phyloP scores from a whole-genome alignment of 2,113 vertebrate species.

The Festucalex cinctus region DNA sequence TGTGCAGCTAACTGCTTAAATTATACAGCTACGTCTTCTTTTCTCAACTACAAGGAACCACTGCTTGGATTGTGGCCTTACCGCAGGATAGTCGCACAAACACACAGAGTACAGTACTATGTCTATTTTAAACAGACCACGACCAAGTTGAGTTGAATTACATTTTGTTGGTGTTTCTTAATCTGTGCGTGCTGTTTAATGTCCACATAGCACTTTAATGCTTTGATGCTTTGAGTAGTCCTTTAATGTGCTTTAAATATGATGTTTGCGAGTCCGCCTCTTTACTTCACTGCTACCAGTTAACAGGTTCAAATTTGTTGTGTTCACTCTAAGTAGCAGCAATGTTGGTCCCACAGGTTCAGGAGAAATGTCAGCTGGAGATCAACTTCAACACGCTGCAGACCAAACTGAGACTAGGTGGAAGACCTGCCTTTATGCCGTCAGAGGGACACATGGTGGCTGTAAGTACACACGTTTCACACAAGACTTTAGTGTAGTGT shows the following conservation, averaged over 20 bases:
- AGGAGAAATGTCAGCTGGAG: slow-evolving; percentile 94
- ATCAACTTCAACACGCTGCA: slow-evolving; percentile 98
- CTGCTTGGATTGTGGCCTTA: too few relatives aligned
- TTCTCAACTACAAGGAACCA: too few relatives aligned
- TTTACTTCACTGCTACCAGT: background rate
- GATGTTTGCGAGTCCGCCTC: background rate
- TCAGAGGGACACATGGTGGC: slow-evolving; percentile 91
- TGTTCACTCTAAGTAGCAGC: background rate
- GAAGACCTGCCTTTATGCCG: slow-evolving; percentile 93
- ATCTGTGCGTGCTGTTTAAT: background rate
- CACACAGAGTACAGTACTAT: too few relatives aligned
- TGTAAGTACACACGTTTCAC: slow-evolving; percentile 61
- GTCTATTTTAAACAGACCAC: too few relatives aligned
- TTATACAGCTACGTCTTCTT: background rate
- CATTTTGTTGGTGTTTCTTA: too few relatives aligned
- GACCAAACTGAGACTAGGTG: slow-evolving; percentile 92
- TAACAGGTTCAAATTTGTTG: background rate
- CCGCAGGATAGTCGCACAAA: too few relatives aligned
- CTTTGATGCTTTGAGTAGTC: background rate
- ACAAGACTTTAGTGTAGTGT: background rate
- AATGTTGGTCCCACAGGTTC: slow-evolving; percentile 61
- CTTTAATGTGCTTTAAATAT: background rate
- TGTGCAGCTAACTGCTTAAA: background rate
- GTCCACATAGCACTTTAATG: background rate
- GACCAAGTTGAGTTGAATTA: too few relatives aligned